Percentiles rank a stretch among this genome's conserved stretches.
Evolutionary conservation across 2,113 vertebrate species (phyloP).

Genomic region (Onychorhynchus coronatus): DNA sequence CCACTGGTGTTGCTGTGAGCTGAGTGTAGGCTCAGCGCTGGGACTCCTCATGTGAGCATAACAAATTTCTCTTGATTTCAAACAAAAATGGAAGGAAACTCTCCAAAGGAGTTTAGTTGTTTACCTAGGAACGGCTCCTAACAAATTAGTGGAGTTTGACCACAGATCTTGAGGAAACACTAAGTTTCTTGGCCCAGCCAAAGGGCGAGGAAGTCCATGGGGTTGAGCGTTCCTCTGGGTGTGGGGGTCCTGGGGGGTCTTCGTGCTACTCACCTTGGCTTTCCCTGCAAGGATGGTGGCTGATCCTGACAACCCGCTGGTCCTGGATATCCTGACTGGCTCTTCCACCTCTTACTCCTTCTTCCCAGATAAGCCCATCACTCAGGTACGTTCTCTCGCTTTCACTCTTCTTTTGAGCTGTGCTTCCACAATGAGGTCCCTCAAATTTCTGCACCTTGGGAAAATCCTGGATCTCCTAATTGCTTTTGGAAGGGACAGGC

Average conservation of each 20-base stretch:
- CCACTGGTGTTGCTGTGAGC: accelerated
- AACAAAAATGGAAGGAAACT: not conserved
- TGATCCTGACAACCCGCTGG: slow-evolving; percentile 94
- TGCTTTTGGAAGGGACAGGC: not conserved
- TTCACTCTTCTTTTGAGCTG: not conserved
- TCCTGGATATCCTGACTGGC: slow-evolving; percentile 96
- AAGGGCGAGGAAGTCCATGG: not conserved
- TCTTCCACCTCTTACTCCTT: slow-evolving; percentile 90
- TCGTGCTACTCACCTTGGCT: accelerated
- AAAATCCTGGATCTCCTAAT: not conserved
- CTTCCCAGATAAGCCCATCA: slow-evolving; percentile 93
- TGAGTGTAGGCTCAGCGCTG: accelerated
- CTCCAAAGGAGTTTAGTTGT: not conserved
- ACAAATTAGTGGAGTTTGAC: not conserved
- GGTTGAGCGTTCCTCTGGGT: accelerated
- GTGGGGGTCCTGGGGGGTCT: not conserved
- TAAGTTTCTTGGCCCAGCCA: not conserved
- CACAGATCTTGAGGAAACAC: accelerated
- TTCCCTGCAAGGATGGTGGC: slow-evolving; percentile 87
- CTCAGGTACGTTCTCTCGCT: slow-evolving; percentile 77
- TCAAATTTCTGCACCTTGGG: not conserved
- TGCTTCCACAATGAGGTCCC: not conserved
- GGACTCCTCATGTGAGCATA: accelerated
- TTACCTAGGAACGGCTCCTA: not conserved
- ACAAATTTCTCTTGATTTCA: not conserved